Conservation (phyloP, 2,113 vertebrate species). For the Nothobranchius furzeri region DNA sequence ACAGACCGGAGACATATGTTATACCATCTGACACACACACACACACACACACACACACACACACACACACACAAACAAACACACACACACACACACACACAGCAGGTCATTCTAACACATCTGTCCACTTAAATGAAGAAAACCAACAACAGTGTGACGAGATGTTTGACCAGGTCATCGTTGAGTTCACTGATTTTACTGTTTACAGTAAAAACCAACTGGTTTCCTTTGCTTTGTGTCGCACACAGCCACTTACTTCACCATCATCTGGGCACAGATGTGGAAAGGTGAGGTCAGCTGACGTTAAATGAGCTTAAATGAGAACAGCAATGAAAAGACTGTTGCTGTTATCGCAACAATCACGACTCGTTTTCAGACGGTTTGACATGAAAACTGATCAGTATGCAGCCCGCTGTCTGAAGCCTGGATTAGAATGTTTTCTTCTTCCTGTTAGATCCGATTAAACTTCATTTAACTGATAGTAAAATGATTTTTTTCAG, state of each 20-base stretch:
- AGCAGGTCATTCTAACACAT: slow-evolving; percentile 28
- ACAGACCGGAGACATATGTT: slow-evolving; percentile 45
- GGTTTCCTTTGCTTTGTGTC: not conserved
- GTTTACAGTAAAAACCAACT: not conserved
- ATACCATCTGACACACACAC: slow-evolving; percentile 35
- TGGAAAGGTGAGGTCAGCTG: not conserved
- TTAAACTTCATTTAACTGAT: not conserved
- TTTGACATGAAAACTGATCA: slow-evolving; percentile 14
- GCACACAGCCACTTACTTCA: not conserved
- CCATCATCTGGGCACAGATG: not conserved
- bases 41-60: not conserved
- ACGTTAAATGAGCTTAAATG: not conserved
- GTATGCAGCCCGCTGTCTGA: slow-evolving; percentile 8
- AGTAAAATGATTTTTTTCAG: not conserved
- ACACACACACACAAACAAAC: not conserved
- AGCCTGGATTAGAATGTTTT: not conserved
- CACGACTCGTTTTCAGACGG: slow-evolving; percentile 11
- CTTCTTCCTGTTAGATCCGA: not conserved
- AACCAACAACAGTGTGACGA: not conserved
- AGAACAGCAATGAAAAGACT: slow-evolving; percentile 6
- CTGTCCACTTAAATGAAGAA: slow-evolving; percentile 37
- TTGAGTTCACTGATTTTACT: not conserved
- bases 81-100: not conserved
- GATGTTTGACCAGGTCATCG: not conserved
- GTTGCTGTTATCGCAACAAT: not conserved